Evolutionary conservation across 2,113 vertebrate genomes (phyloP).

Genomic region (Mugil cephalus): DNA sequence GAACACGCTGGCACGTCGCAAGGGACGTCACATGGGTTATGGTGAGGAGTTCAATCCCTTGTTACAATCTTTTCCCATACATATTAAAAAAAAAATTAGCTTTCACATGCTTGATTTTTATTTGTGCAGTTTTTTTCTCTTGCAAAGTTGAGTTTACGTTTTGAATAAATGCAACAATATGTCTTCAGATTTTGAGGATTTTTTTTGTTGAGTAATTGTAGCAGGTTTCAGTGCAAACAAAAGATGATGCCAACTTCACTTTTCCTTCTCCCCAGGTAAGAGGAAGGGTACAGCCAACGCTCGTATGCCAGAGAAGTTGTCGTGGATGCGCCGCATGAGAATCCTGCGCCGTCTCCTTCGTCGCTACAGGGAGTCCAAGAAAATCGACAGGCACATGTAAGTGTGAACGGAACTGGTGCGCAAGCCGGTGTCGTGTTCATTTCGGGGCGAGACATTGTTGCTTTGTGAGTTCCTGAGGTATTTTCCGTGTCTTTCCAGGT

Average conservation of each 20-base stretch:
- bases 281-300: conserved; percentile 97
- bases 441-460: not conserved
- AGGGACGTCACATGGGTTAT: conserved; percentile 95
- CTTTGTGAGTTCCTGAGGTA: not conserved
- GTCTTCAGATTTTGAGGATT: no score
- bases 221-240: no score
- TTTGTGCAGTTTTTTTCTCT: not conserved
- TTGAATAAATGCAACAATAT: no score
- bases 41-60: conserved; percentile 81
- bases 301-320: conserved; percentile 95
- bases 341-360: conserved; percentile 94
- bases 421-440: not conserved
- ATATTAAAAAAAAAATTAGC: not conserved
- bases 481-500: conserved; percentile 80
- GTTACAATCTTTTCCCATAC: not conserved
- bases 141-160: no score
- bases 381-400: conserved; percentile 98
- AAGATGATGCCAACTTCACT: no score
- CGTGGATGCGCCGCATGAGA: conserved; percentile 97
- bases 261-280: conserved; percentile 85
- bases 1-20: conserved; percentile 94
- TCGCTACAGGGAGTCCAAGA: conserved; percentile 96
- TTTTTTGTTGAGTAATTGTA: no score
- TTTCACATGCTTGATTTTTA: not conserved
- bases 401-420: conserved; percentile 39